Evolutionary conservation across 2,888 invertebrate species (phyloP).

Genomic region (Trilocha varians): DNA sequence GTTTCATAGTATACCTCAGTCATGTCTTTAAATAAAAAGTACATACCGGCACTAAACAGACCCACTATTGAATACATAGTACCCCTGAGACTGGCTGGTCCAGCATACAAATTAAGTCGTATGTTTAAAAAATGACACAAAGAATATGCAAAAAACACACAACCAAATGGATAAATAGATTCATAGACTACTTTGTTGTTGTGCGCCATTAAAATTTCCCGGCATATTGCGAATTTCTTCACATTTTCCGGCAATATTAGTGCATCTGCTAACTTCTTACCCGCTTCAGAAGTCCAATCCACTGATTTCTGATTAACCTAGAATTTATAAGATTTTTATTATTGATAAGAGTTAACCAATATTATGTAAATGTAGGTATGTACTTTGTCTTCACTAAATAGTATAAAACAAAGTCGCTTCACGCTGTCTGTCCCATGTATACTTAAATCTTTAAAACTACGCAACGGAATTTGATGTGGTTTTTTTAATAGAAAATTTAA

Average conservation of each 20-base stretch:
- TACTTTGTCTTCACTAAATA: too few species aligned
- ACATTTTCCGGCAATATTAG: conserved; percentile 84
- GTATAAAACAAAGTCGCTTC: too few species aligned
- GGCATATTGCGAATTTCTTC: conserved; percentile 85
- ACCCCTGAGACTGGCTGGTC: conserved; percentile 57
- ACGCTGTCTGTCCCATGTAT: too few species aligned
- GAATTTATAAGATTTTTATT: too few species aligned
- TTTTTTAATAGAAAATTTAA: too few species aligned
- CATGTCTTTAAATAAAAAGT: conserved; percentile 77
- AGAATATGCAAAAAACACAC: conserved; percentile 66
- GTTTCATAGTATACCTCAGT: conserved; percentile 77
- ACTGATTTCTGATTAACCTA: conserved; percentile 77
- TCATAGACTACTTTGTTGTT: conserved; percentile 74
- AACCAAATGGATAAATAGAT: conserved; percentile 60
- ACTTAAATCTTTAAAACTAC: too few species aligned
- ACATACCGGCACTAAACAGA: conserved; percentile 72
- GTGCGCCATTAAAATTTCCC: conserved; percentile 78
- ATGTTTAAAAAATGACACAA: conserved; percentile 66
- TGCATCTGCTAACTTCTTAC: conserved; percentile 76
- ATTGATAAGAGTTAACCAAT: too few species aligned
- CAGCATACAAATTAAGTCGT: conserved; percentile 67
- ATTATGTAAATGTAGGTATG: too few species aligned
- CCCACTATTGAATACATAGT: conserved; percentile 71
- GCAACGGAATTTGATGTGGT: too few species aligned
- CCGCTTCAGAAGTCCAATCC: conserved; percentile 77